Conservation (phyloP, 2,113 vertebrate genomes). For the Clupea harengus region DNA sequence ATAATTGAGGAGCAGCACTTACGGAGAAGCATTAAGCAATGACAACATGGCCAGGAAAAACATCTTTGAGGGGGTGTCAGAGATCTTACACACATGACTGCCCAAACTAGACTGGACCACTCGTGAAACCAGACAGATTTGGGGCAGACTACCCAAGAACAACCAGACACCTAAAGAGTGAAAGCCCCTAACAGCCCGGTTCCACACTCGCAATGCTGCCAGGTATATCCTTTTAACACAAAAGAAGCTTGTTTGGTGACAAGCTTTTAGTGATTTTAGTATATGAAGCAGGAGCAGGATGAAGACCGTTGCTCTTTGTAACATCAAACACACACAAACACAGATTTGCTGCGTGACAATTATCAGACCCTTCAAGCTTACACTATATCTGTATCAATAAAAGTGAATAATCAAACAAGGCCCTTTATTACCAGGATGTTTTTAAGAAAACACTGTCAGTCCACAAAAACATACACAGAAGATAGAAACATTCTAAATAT, state of each 20-base stretch:
- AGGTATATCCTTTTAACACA: not conserved
- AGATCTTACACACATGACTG: slow-evolving; percentile 8
- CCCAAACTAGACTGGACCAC: not conserved
- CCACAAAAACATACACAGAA: not conserved
- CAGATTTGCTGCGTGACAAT: not conserved
- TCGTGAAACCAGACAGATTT: not conserved
- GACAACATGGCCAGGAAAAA: not conserved
- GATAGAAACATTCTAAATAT: not conserved
- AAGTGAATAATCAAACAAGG: not conserved
- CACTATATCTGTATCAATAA: not conserved
- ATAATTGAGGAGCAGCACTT: not conserved
- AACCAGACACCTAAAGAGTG: not conserved
- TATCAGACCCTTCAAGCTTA: not conserved
- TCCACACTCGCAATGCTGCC: not conserved
- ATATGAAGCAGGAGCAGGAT: not conserved
- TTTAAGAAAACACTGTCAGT: not conserved
- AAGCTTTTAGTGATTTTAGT: not conserved
- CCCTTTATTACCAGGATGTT: not conserved
- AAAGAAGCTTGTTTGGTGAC: not conserved
- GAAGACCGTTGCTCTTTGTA: not conserved
- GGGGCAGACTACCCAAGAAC: not conserved
- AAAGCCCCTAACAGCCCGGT: not conserved
- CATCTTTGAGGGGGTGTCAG: not conserved
- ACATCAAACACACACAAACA: not conserved
- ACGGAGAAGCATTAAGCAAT: not conserved